Evolutionary conservation across 2,888 invertebrate genomes (phyloP), one percentile per base, ranked within the genome.

Genomic region (Magallana nippona): DNA sequence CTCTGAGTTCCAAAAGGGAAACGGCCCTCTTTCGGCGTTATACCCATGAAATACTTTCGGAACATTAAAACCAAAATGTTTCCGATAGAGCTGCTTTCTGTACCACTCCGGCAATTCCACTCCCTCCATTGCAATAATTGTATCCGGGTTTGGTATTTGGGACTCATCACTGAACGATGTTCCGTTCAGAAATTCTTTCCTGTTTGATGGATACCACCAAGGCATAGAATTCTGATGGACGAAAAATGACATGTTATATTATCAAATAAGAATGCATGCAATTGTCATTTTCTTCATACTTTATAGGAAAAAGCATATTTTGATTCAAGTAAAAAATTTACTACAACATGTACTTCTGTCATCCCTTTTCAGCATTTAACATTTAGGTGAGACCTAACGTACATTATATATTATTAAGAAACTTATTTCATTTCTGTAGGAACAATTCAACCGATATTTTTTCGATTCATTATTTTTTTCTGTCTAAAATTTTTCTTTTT

Each of bases 1-100:
- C 10, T 89, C 89, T 0, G 91, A 91, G 22, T 89, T 88, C 91
- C 91, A 92, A 79, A 92, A 90, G 0, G 91, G 91, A 83, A 91
- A 92, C 63, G 87, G 89, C 10, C 81, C 81, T 19, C 57, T 82
- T 10, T 88, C 87, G 55, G 83, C 82, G 82, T 92, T 92, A 86
- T 87, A 92, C 55, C 91, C 91, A 78, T 86, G 86, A 83, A 92
- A 92, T 60, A 86, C 87, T 19, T 87, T 82, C 0, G 91, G 90
- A 56, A 71, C 55, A 56, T 71, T 19, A 19, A 55, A 27, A 10
- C 71, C 82, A 0, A 89, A 88, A 11, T 78, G 82, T 3, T 82
- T 85, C 62, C 83, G 56, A 55, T 87, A 89, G 11, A 89, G 56
- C 84, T 90, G 83, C 13, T 81, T 80, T 19, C 89, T 83, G 86